These are phyloP conservation scores for Drosophila erecta DNA, from an alignment of 1,140 invertebrate species.

Conservation along the genomic window DNA sequence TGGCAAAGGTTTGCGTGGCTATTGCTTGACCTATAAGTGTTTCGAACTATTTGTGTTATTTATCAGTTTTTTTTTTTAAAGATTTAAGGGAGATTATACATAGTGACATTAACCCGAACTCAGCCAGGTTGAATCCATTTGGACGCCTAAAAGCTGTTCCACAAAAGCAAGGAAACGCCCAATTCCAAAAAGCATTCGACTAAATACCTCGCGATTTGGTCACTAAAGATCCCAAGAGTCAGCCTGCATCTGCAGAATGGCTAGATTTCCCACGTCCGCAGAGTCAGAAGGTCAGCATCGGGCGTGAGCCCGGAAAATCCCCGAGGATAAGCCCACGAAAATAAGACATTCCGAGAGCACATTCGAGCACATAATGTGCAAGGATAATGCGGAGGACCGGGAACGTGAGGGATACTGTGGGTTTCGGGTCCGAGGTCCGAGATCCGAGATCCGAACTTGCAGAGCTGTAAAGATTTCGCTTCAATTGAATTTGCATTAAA, in stretches of 20 bases:
- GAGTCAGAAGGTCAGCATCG: slow-evolving; percentile 26
- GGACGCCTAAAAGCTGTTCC: no score
- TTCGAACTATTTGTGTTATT: no score
- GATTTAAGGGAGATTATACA: no score
- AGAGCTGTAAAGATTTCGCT: slow-evolving; percentile 38
- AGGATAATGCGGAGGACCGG: background rate
- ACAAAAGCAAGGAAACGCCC: no score
- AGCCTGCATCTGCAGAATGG: background rate
- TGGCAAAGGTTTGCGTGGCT: no score
- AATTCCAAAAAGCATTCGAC: background rate
- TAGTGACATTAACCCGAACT: no score
- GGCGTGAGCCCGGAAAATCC: slow-evolving; percentile 27
- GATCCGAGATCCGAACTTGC: slow-evolving; percentile 17
- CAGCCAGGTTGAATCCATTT: no score
- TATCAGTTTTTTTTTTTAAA: no score
- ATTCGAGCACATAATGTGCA: slow-evolving; percentile 5
- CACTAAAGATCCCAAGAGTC: background rate
- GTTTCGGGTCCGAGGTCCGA: slow-evolving; percentile 12
- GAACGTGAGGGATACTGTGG: background rate
- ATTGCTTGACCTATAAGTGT: no score
- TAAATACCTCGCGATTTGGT: background rate
- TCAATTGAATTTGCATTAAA: slow-evolving; percentile 75
- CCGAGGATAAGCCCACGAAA: slow-evolving; percentile 13
- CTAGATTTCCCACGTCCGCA: slow-evolving; percentile 22
- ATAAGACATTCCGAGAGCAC: slow-evolving; percentile 4